These are phyloP conservation scores for Drosophila mimica DNA, from an alignment of 2,888 invertebrate genomes.

Conservation along the genomic window DNA sequence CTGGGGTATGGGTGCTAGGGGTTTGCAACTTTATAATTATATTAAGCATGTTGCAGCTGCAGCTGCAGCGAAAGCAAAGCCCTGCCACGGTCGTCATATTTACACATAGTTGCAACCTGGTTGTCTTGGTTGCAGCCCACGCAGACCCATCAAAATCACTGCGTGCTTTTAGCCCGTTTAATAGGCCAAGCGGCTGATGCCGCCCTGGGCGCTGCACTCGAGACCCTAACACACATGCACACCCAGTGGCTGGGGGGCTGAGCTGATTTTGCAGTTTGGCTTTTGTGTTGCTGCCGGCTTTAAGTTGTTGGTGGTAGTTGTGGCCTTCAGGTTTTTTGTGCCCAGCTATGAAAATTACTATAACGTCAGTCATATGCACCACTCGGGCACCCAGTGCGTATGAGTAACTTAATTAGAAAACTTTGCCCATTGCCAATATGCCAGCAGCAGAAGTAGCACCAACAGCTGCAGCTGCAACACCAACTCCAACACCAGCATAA, in stretches of 20 bases:
- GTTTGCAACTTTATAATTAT: conserved; percentile 77
- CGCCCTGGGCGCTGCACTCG: conserved; percentile 41
- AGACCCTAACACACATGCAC: conserved; percentile 11
- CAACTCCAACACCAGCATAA: conserved; percentile 12
- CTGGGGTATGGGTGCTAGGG: neutral
- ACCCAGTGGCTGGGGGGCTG: conserved; percentile 25
- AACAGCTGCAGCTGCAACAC: neutral
- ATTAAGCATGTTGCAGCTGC: conserved; percentile 74
- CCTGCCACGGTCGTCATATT: conserved; percentile 35
- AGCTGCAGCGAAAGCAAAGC: conserved; percentile 10
- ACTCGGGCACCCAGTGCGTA: conserved; percentile 71
- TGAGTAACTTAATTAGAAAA: conserved; percentile 81
- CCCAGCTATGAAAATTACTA: conserved; percentile 74
- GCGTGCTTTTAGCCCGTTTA: conserved; percentile 59
- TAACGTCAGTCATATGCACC: conserved; percentile 76
- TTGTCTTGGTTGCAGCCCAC: conserved; percentile 43
- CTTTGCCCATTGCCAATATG: conserved; percentile 66
- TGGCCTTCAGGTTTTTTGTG: conserved; percentile 59
- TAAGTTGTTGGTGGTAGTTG: conserved; percentile 57
- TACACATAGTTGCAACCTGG: conserved; percentile 34
- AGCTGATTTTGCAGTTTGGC: conserved; percentile 65
- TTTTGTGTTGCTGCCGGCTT: conserved; percentile 65
- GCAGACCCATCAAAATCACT: conserved; percentile 47
- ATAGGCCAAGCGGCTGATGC: conserved; percentile 73
- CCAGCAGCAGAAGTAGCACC: conserved; percentile 24